Base-by-base conservation (phyloP, 2,888 invertebrate species). In the Parnassius apollo region DNA sequence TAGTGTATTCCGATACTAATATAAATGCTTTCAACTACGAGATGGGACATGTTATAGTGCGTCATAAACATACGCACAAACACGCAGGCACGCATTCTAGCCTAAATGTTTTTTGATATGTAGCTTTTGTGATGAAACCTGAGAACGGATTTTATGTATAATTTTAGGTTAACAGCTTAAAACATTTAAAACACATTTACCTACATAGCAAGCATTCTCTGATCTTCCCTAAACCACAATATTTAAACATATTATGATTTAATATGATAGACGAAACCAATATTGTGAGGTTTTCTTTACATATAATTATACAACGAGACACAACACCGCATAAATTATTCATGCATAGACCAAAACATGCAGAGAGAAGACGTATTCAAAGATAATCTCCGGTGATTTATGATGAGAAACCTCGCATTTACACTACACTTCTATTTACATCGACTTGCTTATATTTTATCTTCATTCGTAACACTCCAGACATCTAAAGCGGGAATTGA, bases 361-460 rank as follows among this genome's bases (percentile, higher is more conserved):
- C 78, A 53, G 18, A 74, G 74, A 79, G 81, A 77, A 78, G 82
- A 83, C 80, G 80, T 81, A 79, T 81, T 79, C 77, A 72, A 75
- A 84, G 84, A 89, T 89, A 86, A 90, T 90, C 90, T 86, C 78
- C 74, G 71, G 76, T 89, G 90, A 90, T 89, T 86, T 89, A 89
- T 84, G 88, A 85, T 83, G 83, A 75, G 82, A 85, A 85, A 81
- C 77, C 71, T 68, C 76, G 74, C 76, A 79, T 85, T 85, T 83
- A 82, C 81, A 77, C 79, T 76, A 70, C 65, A 71, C 74, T 74
- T 75, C 72, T 75, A 82, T 82, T 82, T 82, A 81, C 76, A 78
- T 75, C 71, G 73, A 69, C 69, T 73, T 68, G 68, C 71, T 71
- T 61, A 64, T 66, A 69, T 71, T 67, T 68, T 66, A 68, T 57